These are phyloP conservation scores for Morpho helenor DNA, from an alignment of 2,888 invertebrate species.

Conservation along the genomic window DNA sequence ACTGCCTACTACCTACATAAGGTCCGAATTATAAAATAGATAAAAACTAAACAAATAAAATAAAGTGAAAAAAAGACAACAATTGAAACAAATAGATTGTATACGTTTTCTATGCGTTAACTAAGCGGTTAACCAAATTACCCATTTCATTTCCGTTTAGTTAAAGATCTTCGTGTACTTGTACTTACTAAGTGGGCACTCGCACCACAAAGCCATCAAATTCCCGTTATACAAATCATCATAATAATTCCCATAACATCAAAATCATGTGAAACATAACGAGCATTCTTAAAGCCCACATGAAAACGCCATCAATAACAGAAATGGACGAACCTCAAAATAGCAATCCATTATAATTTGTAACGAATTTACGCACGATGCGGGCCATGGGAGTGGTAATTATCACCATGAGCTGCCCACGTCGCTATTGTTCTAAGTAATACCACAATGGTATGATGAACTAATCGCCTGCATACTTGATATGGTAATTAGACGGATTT, in stretches of 20 bases:
- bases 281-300: conserved; percentile 23
- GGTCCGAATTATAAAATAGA: too few relatives aligned
- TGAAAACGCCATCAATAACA: conserved; percentile 26
- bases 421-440: conserved; percentile 33
- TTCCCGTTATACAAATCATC: conserved; percentile 2
- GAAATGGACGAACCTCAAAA: conserved; percentile 21
- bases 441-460: conserved; percentile 29
- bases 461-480: conserved; percentile 30
- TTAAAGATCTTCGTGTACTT: background rate
- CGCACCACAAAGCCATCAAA: background rate
- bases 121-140: too few relatives aligned
- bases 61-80: too few relatives aligned
- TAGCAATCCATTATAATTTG: conserved; percentile 29
- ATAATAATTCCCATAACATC: conserved; percentile 2
- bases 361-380: conserved; percentile 29
- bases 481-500: conserved; percentile 27
- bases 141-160: too few relatives aligned
- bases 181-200: background rate
- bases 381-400: conserved; percentile 33
- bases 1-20: too few relatives aligned
- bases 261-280: conserved; percentile 10
- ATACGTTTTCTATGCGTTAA: too few relatives aligned
- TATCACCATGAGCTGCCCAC: conserved; percentile 37
- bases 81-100: too few relatives aligned
- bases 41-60: too few relatives aligned